These are phyloP conservation scores for Aporophyla nigra DNA, from an alignment of 2,888 invertebrate species.

Conservation along the genomic window DNA sequence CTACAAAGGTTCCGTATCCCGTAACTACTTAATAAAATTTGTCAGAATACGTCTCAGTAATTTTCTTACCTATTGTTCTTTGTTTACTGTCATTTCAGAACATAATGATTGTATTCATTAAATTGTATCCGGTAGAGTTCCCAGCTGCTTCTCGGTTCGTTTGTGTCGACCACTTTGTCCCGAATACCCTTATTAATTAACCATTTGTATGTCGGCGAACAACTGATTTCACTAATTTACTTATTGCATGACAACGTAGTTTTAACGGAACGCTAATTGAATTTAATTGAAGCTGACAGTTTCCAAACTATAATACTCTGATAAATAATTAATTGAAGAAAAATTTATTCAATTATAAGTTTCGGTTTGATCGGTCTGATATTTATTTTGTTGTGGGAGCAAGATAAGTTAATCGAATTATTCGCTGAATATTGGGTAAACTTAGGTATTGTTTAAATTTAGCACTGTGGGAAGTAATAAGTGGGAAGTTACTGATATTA, in stretches of 20 bases:
- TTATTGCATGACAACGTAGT: constrained; percentile 56
- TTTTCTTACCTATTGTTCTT: constrained; percentile 38
- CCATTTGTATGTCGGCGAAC: constrained; percentile 61
- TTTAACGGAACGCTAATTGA: constrained; percentile 35
- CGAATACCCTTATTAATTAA: constrained; percentile 66
- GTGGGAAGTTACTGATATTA: not conserved
- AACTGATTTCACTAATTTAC: constrained; percentile 59
- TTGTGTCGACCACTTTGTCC: constrained; percentile 48
- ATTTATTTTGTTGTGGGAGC: constrained; percentile 11
- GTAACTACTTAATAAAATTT: constrained; percentile 57
- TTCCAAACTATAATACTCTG: constrained; percentile 23
- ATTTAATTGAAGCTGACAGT: constrained; percentile 40
- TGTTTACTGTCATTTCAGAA: constrained; percentile 52
- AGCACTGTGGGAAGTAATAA: not conserved
- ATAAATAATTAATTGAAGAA: constrained; percentile 41
- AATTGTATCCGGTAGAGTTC: constrained; percentile 53
- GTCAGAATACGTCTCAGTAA: constrained; percentile 44
- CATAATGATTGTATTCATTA: constrained; percentile 62
- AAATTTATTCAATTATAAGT: constrained; percentile 34
- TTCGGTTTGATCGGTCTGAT: constrained; percentile 16
- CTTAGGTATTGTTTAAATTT: not conserved
- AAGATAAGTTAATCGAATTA: not conserved
- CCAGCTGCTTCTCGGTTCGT: constrained; percentile 40
- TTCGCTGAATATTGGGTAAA: not conserved
- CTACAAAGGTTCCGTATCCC: constrained; percentile 48